phyloP scores from a whole-genome alignment of 2,888 invertebrate species.

The Crocallis elinguaria region DNA sequence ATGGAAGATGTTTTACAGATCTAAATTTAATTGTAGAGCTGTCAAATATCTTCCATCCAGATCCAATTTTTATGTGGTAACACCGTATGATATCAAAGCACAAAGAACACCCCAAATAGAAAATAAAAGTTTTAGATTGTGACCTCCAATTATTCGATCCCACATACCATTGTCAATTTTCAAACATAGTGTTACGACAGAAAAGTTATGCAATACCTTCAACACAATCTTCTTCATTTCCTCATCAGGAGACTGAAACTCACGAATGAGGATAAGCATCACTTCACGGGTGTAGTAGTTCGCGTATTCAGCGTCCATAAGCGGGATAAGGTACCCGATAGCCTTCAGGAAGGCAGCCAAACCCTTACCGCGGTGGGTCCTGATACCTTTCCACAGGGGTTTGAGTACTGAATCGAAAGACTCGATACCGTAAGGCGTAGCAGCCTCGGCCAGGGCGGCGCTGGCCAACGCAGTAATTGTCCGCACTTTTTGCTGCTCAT shows the following conservation, averaged over 20 bases:
- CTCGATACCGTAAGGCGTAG: slow-evolving; percentile 99
- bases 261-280: slow-evolving; percentile 98
- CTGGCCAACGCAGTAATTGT: slow-evolving; percentile 99
- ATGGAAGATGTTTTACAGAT: too few species aligned
- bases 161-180: too few species aligned
- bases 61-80: too few species aligned
- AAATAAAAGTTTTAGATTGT: too few species aligned
- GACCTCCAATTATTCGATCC: too few species aligned
- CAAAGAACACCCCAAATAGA: too few species aligned
- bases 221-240: slow-evolving; percentile 99
- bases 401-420: slow-evolving; percentile 99
- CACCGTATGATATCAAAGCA: too few species aligned
- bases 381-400: slow-evolving; percentile 99
- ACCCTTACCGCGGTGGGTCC: slow-evolving; percentile 95
- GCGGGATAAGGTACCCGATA: slow-evolving; percentile 98
- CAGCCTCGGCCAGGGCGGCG: slow-evolving; percentile 99
- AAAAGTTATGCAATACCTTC: slow-evolving; percentile 86
- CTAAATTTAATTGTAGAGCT: too few species aligned
- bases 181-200: too few species aligned
- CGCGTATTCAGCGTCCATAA: slow-evolving; percentile 99
- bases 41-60: too few species aligned
- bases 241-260: slow-evolving; percentile 99
- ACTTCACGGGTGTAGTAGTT: slow-evolving; percentile 99
- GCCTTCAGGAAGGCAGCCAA: slow-evolving; percentile 99
- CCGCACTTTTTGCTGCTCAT: slow-evolving; percentile 99